A percentile compares a stretch with the other conserved stretches of the same genome.
Conservation (phyloP, 1,140 invertebrate species). For the Sarcophaga peregrina region DNA sequence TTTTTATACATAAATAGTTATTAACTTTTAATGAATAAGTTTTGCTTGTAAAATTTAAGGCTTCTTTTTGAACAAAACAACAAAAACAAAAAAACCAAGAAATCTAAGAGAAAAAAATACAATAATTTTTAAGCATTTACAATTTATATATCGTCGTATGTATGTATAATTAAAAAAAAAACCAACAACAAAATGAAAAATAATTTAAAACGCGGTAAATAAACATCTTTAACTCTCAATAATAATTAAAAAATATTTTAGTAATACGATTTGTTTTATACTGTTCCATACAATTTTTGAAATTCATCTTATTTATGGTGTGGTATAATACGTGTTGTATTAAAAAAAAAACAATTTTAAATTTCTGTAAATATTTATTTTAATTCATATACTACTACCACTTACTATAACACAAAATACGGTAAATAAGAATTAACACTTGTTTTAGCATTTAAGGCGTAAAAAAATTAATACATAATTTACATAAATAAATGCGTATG, state of each 20-base stretch:
- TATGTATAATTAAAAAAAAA: not conserved
- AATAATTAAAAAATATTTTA: conserved; percentile 19
- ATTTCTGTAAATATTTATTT: conserved; percentile 22
- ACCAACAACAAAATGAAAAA: not conserved
- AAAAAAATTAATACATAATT: conserved; percentile 18
- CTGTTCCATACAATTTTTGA: not conserved
- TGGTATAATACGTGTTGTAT: not conserved
- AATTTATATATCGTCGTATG: not conserved
- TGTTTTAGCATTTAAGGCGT: conserved; percentile 17
- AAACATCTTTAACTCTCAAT: not conserved
- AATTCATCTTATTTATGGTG: not conserved
- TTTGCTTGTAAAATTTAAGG: conserved; percentile 14
- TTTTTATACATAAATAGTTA: not conserved
- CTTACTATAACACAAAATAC: conserved; percentile 16
- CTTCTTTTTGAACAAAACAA: no score
- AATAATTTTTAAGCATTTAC: conserved; percentile 23
- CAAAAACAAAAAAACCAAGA: not conserved
- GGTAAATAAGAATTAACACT: conserved; percentile 8
- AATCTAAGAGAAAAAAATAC: conserved; percentile 15
- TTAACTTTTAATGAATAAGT: not conserved
- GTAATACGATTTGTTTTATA: not conserved
- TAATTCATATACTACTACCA: not conserved
- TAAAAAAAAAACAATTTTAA: not conserved
- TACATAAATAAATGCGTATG: conserved; percentile 21
- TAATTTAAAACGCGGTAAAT: not conserved